phyloP scores from a whole-genome alignment of 2,113 vertebrate genomes.

The Aythya baeri region DNA sequence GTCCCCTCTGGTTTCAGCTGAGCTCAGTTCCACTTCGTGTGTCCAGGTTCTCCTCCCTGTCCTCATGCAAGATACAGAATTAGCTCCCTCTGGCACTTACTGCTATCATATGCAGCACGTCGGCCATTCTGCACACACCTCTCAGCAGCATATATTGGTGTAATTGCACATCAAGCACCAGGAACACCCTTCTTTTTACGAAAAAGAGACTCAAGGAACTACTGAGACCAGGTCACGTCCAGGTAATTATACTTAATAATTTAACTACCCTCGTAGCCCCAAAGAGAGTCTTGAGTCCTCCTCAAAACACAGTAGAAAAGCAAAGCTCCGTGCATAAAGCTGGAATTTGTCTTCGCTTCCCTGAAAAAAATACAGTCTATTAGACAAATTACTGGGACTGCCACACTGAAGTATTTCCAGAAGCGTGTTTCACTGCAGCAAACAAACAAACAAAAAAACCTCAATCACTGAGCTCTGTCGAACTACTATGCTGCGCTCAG shows the following conservation, averaged over 20 bases:
- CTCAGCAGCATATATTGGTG: not conserved
- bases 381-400: not conserved
- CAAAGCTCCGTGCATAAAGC: not conserved
- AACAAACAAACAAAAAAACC: not conserved
- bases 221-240: not conserved
- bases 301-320: not conserved
- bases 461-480: not conserved
- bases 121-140: not conserved
- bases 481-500: not conserved
- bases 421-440: not conserved
- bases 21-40: not conserved
- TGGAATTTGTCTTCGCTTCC: not conserved
- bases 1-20: not conserved
- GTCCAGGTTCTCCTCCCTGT: not conserved
- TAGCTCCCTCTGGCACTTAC: not conserved
- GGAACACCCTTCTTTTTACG: not conserved
- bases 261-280: not conserved
- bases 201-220: not conserved
- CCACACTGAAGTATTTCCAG: not conserved
- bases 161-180: not conserved
- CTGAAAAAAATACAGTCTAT: not conserved
- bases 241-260: not conserved
- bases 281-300: not conserved
- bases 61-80: not conserved
- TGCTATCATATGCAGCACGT: not conserved